Conservation (phyloP, 2,113 vertebrate genomes). For the Corvus moneduloides region DNA sequence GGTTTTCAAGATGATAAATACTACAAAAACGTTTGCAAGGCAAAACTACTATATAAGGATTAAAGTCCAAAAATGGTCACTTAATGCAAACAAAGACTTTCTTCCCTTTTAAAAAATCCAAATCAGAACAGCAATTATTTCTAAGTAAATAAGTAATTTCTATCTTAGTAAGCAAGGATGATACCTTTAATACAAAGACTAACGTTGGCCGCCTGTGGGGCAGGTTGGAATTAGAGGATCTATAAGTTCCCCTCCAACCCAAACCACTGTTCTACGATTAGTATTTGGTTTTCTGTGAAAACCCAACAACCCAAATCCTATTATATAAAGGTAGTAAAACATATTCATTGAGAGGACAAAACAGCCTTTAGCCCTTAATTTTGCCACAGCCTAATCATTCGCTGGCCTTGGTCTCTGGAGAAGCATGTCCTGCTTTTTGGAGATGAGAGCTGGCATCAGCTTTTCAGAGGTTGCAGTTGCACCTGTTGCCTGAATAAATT, state of each 20-base stretch:
- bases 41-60: background rate
- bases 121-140: background rate
- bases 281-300: background rate
- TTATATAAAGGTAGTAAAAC: background rate
- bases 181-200: background rate
- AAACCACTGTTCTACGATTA: background rate
- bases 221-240: background rate
- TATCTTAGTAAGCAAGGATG: background rate
- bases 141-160: background rate
- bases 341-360: background rate
- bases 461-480: background rate
- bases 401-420: background rate
- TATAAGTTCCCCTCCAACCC: background rate
- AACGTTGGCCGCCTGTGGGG: background rate
- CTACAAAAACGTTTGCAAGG: background rate
- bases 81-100: background rate
- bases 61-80: background rate
- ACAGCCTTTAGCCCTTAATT: background rate
- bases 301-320: background rate
- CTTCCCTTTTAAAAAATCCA: background rate
- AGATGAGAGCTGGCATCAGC: background rate
- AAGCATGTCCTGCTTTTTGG: background rate
- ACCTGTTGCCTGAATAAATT: slow-evolving; percentile 32
- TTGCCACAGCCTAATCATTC: background rate
- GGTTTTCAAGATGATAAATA: background rate